Evolutionary conservation across 2,888 invertebrate species (phyloP), one percentile per base, ranked within the genome.

Genomic region (Uropetala carovei): DNA sequence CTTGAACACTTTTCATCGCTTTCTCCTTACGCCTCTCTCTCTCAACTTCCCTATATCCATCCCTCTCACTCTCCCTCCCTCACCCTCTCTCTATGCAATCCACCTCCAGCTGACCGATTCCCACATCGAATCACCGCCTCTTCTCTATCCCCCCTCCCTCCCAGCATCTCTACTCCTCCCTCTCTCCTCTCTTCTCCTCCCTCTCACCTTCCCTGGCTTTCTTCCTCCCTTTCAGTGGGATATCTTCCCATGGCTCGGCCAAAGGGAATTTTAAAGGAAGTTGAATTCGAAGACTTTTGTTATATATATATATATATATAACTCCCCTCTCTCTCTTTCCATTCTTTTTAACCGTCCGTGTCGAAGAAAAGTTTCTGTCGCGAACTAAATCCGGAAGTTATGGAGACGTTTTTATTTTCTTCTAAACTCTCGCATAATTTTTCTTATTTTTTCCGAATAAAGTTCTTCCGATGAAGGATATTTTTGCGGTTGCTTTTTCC

Each of bases 101-200:
- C 16, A 18, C n/a, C 68, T 22, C 68, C 75, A 75, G 75, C 75
- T 75, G 75, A 75, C 75, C 75, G 75, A 75, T 75, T 75, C 75
- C 75, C 75, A 75, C 75, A 75, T 75, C 18, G 22, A 75, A 75
- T 22, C 75, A 75, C 75, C 75, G 27, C 75, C 27, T 68, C 68
- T 75, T 75, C 27, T 75, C 27, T 75, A n/a, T 75, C 68, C 68
- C 68, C 9, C 68, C 22, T 68, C 68, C n/a, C 68, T 68, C 22
- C 7, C 68, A 64, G 18, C 18, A 3, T 16, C 11, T 18, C 68
- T 68, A n/a, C 68, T 68, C 68, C 22, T 75, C 27, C 68, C 68
- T 68, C n/a, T 16, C 16, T 7, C n/a, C 22, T 68, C 75, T 43
- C 43, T 43, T 43, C 43, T n/a, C 43, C 43, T 43, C 43, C 43